A percentile compares a stretch with the other conserved stretches of the same genome.
Conservation (phyloP, 2,797 vertebrate species). For the Hyperoplus immaculatus region DNA sequence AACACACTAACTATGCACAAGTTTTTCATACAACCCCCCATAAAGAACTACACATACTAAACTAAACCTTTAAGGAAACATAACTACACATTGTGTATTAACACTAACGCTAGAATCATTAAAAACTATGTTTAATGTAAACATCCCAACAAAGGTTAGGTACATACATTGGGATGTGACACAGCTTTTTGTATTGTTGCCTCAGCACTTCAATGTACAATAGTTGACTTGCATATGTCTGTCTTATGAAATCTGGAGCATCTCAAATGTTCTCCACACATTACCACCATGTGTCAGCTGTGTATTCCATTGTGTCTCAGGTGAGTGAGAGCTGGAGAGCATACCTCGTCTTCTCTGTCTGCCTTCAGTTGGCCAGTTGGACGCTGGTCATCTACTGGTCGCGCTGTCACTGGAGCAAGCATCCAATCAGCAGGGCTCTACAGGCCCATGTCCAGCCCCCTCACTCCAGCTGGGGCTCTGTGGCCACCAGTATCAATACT, state of each 20-base stretch:
- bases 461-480: slow-evolving; percentile 85
- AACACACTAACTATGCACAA: too few species aligned
- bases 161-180: not conserved
- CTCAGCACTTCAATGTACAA: not conserved
- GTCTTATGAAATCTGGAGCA: not conserved
- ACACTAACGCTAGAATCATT: too few species aligned
- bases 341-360: slow-evolving; percentile 84
- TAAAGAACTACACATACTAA: too few species aligned
- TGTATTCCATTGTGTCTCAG: slow-evolving; percentile 45
- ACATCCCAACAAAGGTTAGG: not conserved
- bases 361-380: slow-evolving; percentile 82
- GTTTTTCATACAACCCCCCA: too few species aligned
- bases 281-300: not conserved
- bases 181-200: not conserved
- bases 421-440: slow-evolving; percentile 87
- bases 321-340: slow-evolving; percentile 86
- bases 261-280: not conserved
- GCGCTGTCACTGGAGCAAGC: slow-evolving; percentile 85
- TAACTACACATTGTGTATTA: too few species aligned
- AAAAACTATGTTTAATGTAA: too few species aligned
- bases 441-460: slow-evolving; percentile 84
- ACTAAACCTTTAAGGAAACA: too few species aligned
- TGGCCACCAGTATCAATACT: slow-evolving; percentile 90
- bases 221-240: not conserved
- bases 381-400: slow-evolving; percentile 90